Evolutionary conservation across 2,797 vertebrate genomes (phyloP), one percentile per base, ranked within the genome.

Genomic region (Sphaeramia orbicularis): DNA sequence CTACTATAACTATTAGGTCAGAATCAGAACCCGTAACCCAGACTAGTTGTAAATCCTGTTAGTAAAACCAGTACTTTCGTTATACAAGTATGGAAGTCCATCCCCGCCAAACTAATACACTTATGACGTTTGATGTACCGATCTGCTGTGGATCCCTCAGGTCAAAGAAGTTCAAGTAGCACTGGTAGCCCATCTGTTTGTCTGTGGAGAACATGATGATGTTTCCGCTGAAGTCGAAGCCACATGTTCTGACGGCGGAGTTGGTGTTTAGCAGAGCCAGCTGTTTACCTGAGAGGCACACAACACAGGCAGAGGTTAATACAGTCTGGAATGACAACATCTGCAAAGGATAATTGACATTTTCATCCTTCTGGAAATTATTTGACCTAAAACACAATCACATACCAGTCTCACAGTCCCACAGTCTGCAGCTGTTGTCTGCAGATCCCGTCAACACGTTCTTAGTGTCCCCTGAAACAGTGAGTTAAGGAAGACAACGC

Each of bases 121-220:
- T 10, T 18, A 10, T 7, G 15, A 44, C 18, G 27, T 41, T 15
- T 13, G 41, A 16, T 6, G 85, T 89, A 98, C 97, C 96, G 0
- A 99, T 98, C 91, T 99, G 97, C 89, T 95, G 95, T 2, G 96
- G 93, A 86, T 99, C 98, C 38, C 97, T 91, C 32, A 99, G 92
- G 89, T 99, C 98, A 32, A 97, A 98, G 93, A 95, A 98, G 93
- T 96, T 99, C 65, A 99, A 94, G 8, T 91, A 99, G 69, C 98
- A 99, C 92, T 99, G 96, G 90, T 99, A 99, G 0, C 98, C 98
- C 98, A 99, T 99, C 94, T 99, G 98, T 83, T 99, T 99, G 84
- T 99, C 98, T 1, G 98, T 99, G 74, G 97, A 99, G 74, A 99
- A 99, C 97, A 99, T 99, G 88, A 99, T 96, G 93, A 99, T 99